Conservation (phyloP, 2,888 invertebrate species). For the Electrophaes corylata region DNA sequence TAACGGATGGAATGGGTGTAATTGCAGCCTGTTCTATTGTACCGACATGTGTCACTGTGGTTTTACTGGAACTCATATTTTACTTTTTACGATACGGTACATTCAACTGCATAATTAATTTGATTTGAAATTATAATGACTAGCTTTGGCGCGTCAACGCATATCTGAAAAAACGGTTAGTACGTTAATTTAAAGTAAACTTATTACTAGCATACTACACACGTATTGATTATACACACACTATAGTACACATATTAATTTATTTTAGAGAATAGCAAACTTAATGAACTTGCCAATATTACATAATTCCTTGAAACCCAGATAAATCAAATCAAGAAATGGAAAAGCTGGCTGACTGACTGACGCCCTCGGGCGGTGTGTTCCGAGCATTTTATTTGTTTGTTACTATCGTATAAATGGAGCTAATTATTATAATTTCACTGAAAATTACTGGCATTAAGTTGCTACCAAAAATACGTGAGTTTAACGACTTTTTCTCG, state of each 20-base stretch:
- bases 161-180: background rate
- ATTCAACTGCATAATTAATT: constrained; percentile 1
- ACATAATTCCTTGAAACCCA: constrained; percentile 48
- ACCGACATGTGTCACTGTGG: constrained; percentile 63
- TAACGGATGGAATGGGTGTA: constrained; percentile 63
- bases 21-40: constrained; percentile 57
- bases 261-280: constrained; percentile 1
- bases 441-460: constrained; percentile 82
- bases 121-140: background rate
- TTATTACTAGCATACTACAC: constrained; percentile 3
- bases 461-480: constrained; percentile 84
- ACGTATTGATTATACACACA: too few species aligned
- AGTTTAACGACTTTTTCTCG: constrained; percentile 83
- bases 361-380: constrained; percentile 59
- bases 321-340: constrained; percentile 55
- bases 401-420: constrained; percentile 81
- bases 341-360: constrained; percentile 53
- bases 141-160: background rate
- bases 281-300: constrained; percentile 29
- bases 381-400: constrained; percentile 81
- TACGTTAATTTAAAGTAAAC: background rate
- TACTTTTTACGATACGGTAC: constrained; percentile 1
- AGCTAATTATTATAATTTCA: constrained; percentile 83
- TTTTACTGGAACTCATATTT: constrained; percentile 44
- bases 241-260: background rate